A percentile compares a stretch with the other conserved stretches of the same genome.
Evolutionary conservation across 2,113 vertebrate genomes (phyloP).

Genomic region (Dasyprocta punctata): DNA sequence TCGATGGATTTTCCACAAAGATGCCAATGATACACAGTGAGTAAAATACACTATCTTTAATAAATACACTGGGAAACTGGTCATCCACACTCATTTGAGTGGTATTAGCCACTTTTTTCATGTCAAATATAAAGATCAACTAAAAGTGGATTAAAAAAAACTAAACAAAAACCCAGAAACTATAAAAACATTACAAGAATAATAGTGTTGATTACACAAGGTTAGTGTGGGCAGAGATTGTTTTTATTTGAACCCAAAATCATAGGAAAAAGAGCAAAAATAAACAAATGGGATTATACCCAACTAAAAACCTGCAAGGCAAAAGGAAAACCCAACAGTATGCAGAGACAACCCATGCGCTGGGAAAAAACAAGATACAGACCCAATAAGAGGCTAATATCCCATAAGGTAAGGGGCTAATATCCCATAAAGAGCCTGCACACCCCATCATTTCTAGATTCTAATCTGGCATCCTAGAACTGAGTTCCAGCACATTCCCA

Average conservation of each 20-base stretch:
- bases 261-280: not conserved
- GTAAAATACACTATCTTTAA: not conserved
- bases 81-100: not conserved
- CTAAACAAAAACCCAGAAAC: not conserved
- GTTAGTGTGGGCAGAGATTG: not conserved
- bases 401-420: not conserved
- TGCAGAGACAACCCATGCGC: not conserved
- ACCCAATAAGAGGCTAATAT: not conserved
- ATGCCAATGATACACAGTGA: not conserved
- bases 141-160: not conserved
- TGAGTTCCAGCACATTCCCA: not conserved
- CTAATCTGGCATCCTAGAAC: not conserved
- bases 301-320: not conserved
- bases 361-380: not conserved
- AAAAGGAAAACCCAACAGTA: not conserved
- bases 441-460: not conserved
- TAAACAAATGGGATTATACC: not conserved
- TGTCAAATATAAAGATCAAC: not conserved
- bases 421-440: not conserved
- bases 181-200: not conserved
- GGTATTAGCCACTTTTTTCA: not conserved
- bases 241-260: not conserved
- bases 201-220: not conserved
- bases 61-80: not conserved
- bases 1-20: not conserved